A percentile compares a stretch with the other conserved stretches of the same genome.
phyloP scores from a whole-genome alignment of 2,888 invertebrate genomes.

The Timema cristinae region DNA sequence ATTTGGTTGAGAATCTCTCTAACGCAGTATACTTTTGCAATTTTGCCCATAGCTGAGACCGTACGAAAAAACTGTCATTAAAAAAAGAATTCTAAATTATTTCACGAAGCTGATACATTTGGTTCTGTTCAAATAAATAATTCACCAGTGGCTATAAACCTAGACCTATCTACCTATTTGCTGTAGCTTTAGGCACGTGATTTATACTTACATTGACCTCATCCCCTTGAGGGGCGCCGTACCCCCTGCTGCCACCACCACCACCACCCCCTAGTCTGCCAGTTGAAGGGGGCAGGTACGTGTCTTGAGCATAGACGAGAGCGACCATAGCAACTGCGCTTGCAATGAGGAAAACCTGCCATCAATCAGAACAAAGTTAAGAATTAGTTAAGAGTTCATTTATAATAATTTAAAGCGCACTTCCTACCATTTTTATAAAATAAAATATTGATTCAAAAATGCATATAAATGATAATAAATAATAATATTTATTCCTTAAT shows the following conservation, averaged over 20 bases:
- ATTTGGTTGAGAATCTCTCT: too few relatives aligned
- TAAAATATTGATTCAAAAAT: too few relatives aligned
- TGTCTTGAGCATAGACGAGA: not conserved
- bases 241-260: not conserved
- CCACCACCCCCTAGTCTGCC: not conserved
- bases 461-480: too few relatives aligned
- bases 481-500: too few relatives aligned
- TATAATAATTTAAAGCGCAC: too few relatives aligned
- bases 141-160: not conserved
- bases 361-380: too few relatives aligned
- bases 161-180: not conserved
- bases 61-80: not conserved
- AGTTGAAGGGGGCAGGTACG: not conserved
- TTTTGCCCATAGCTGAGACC: not conserved
- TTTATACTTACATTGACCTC: not conserved
- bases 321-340: not conserved
- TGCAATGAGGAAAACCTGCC: not conserved
- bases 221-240: slow-evolving; percentile 4
- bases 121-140: not conserved
- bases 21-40: too few relatives aligned
- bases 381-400: too few relatives aligned
- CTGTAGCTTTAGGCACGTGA: not conserved
- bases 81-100: not conserved
- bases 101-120: not conserved
- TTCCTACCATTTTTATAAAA: too few relatives aligned